Percentiles rank a stretch among this genome's conserved stretches.
These are phyloP conservation scores for Panzeria rudis DNA, from an alignment of 2,888 invertebrate species.

Conservation along the genomic window DNA sequence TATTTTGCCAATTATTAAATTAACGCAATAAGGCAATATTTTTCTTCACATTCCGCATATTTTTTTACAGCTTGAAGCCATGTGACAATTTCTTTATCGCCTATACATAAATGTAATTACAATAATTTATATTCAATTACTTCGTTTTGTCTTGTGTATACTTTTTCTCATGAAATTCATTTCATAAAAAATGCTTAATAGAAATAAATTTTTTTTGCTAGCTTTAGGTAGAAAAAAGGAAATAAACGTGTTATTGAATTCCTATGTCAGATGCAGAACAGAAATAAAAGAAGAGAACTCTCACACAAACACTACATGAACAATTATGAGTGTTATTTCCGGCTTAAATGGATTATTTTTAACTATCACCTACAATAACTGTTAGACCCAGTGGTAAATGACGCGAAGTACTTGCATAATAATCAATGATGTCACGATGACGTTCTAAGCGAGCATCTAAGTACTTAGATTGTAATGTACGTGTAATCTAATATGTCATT, in stretches of 20 bases:
- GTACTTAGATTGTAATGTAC: too few species aligned
- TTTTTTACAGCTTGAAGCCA: not conserved
- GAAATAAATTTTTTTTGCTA: conserved; percentile 4
- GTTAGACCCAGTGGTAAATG: too few species aligned
- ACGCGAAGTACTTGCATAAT: too few species aligned
- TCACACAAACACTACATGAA: not conserved
- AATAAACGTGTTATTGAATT: conserved; percentile 27
- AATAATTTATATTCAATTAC: conserved; percentile 1
- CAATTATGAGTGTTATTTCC: not conserved
- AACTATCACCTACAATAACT: not conserved
- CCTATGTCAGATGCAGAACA: not conserved
- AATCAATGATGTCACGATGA: too few species aligned
- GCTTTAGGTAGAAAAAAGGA: not conserved
- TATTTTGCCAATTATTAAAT: conserved; percentile 9
- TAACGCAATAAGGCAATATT: not conserved
- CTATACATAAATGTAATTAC: not conserved
- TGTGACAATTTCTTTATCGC: conserved; percentile 18
- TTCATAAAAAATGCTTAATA: not conserved
- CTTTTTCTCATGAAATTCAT: not conserved
- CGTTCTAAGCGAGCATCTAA: too few species aligned
- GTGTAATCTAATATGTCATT: too few species aligned
- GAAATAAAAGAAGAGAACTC: not conserved
- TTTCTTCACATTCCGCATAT: not conserved
- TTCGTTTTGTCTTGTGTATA: not conserved
- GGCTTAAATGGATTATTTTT: not conserved